Base-by-base conservation (phyloP, 2,113 vertebrate species). In the Saguinus imperator region DNA sequence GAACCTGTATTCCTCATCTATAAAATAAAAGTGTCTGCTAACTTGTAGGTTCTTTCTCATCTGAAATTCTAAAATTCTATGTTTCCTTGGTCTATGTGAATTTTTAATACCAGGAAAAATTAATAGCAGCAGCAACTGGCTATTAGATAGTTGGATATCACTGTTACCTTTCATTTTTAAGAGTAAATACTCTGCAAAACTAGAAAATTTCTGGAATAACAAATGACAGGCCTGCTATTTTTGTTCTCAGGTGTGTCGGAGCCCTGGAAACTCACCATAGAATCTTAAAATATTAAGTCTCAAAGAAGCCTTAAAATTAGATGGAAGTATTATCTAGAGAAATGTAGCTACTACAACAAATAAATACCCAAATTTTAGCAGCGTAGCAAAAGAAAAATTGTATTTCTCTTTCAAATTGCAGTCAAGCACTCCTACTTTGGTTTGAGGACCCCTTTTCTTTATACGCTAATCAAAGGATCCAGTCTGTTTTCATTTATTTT, bases 21-120 rank as follows among this genome's bases (percentile, higher is more conserved):
- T 73, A 82, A 96, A n/a, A 91, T 48, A 35, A 76, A n/a, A 45
- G 21, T 35, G 21, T 35, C 43, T 92, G 21, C 23, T 66, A 92
- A 58, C 4, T 4, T 61, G 18, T 81, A 9, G 0, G 6, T 61
- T n/a, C 8, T 82, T 70, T 82, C 76, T 91, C 70, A 10, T 55
- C 66, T 66, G 29, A 92, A 82, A 81, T 37, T 52, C 23, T 85
- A 2, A 45, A 90, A 50, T 77, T 64, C 76, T 82, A 5, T 77
- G 48, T 81, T 94, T 79, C 82, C 79, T 95, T 77, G 27, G 29
- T 35, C 35, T 76, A 43, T 48, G 84, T 97, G 81, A 77, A 95
- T 58, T 90, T 95, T 94, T 89, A 76, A 88, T n/a, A 45, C 14
- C 21, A 87, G 52, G 7, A 92, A 87, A 84, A 82, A 66, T 35